Evolutionary conservation across 2,888 invertebrate genomes (phyloP).

Genomic region (Dilophus febrilis): DNA sequence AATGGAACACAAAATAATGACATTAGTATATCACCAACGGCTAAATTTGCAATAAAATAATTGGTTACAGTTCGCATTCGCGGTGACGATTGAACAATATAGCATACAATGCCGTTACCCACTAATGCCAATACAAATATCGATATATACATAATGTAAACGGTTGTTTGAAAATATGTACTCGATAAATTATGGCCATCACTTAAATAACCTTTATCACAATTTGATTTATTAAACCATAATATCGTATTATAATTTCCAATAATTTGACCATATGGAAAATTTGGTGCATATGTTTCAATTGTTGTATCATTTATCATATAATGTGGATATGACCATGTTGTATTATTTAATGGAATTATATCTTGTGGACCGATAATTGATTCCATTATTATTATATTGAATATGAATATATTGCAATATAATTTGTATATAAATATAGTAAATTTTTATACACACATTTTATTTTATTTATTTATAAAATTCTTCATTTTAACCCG

Average conservation of each 20-base stretch:
- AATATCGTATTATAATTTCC: not conserved
- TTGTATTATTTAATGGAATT: too few species aligned
- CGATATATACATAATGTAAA: constrained; percentile 52
- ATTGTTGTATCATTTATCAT: too few species aligned
- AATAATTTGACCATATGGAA: not conserved
- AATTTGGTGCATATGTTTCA: constrained; percentile 3
- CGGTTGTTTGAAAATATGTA: constrained; percentile 41
- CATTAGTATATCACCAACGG: constrained; percentile 80
- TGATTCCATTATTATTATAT: too few species aligned
- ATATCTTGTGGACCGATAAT: too few species aligned
- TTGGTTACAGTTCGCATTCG: constrained; percentile 87
- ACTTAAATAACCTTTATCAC: constrained; percentile 5
- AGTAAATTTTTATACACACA: too few species aligned
- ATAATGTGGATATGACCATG: too few species aligned
- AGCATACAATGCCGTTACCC: constrained; percentile 69
- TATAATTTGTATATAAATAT: too few species aligned
- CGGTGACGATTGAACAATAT: constrained; percentile 65
- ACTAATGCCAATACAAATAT: constrained; percentile 53
- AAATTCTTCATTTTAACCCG: too few species aligned
- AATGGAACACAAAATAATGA: constrained; percentile 83
- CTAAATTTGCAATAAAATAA: constrained; percentile 77
- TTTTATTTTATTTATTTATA: too few species aligned
- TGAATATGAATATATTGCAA: too few species aligned
- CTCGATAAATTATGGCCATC: constrained; percentile 23
- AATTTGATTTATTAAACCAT: constrained; percentile 3